Base-by-base conservation (phyloP, 1,140 invertebrate genomes). In the Vanessa atalanta region DNA sequence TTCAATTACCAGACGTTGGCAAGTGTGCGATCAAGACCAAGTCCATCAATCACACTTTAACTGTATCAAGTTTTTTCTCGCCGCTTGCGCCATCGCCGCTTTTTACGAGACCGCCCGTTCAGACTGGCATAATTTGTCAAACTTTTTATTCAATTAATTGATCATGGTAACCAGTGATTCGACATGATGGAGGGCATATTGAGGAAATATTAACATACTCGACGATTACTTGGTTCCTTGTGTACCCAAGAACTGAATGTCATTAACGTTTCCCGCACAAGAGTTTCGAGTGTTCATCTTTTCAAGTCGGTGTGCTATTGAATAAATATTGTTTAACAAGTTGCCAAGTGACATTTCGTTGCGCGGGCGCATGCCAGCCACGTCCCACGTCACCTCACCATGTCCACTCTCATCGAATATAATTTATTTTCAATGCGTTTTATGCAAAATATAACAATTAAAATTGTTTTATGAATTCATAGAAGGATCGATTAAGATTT, bases 41-140 rank as follows among this genome's bases (percentile, higher is more conserved):
- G 74, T 78, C 78, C 86, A 92, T 91, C 86, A 91, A 91, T 92
- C 90, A 91, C 85, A 88, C 79, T 92, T 92, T 88, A 92, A 91
- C 86, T 90, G 88, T 92, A 90, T 87, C 88, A 85, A 81, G 86
- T 83, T 90, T 90, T 91, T 88, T 83, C 78, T 82, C 70, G 71
- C 70, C 79, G 75, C 81, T 83, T 85, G 79, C 79, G 73, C 80
- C 82, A 84, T 77, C 77, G 67, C 80, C 77, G 66, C 79, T 80
- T 82, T 89, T 88, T 87, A 85, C 76, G 66, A 84, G 75, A 81
- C 85, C 85, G 86, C 83, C 75, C 84, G 71, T 80, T 83, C 80
- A 64, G 74, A 68, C 78, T 67, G 73, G 76, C 77, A 84, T 84
- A 87, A 90, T 90, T 90, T 87, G 88, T 88, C 87, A 89, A 84